A percentile compares a stretch with the other conserved stretches of the same genome.
Evolutionary conservation across 2,888 invertebrate species (phyloP).

Genomic region (Plutella xylostella): DNA sequence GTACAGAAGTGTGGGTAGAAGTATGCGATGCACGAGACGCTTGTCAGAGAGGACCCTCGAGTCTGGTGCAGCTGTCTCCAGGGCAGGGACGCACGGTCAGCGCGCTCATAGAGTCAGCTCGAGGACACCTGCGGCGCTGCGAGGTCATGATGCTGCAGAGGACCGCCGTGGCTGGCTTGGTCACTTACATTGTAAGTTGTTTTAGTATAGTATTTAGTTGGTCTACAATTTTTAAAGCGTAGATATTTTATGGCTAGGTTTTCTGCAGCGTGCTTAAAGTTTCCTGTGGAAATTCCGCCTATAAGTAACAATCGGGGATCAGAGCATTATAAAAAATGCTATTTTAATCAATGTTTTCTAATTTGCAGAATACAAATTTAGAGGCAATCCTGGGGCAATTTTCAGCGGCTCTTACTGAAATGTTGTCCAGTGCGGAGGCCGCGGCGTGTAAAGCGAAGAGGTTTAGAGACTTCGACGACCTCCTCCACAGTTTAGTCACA

Average conservation of each 20-base stretch:
- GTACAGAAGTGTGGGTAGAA: slow-evolving; percentile 33
- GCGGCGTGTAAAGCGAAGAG: neutral
- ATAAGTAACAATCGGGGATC: too few relatives aligned
- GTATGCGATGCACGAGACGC: slow-evolving; percentile 38
- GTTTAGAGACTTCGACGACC: neutral
- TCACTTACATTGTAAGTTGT: slow-evolving; percentile 31
- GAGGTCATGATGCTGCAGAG: slow-evolving; percentile 27
- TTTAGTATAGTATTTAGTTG: neutral
- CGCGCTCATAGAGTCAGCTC: slow-evolving; percentile 22
- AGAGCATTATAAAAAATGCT: too few relatives aligned
- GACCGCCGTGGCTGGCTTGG: slow-evolving; percentile 24
- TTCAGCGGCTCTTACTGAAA: slow-evolving; percentile 19
- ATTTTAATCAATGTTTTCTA: too few relatives aligned
- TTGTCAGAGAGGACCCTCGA: slow-evolving; percentile 24
- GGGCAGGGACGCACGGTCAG: slow-evolving; percentile 26
- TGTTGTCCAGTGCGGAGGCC: neutral
- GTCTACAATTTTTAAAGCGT: too few relatives aligned
- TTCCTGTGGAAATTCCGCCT: too few relatives aligned
- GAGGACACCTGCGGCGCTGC: slow-evolving; percentile 29
- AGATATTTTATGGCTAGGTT: too few relatives aligned
- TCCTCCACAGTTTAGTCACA: neutral
- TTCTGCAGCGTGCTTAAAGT: too few relatives aligned
- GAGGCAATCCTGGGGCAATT: slow-evolving; percentile 24
- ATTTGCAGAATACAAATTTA: slow-evolving; percentile 33
- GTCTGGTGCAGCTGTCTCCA: slow-evolving; percentile 19